Percentiles rank a stretch among this genome's conserved stretches.
Conservation (phyloP, 2,888 invertebrate species). For the Parelbella ahira region DNA sequence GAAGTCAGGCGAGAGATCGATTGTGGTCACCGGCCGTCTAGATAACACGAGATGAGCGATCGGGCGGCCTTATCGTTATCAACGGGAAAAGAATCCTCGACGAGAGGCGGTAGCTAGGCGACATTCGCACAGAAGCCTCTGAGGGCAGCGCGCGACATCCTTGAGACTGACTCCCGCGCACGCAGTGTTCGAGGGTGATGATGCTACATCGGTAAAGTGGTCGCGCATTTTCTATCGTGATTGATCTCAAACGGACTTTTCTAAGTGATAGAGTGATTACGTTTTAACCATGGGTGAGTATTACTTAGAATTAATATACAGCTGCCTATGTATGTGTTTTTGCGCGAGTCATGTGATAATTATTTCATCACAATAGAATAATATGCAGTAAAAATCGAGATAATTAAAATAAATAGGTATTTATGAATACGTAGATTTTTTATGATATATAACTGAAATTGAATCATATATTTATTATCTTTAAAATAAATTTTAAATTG, state of each 20-base stretch:
- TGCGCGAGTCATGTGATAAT: too few relatives aligned
- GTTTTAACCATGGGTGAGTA: slow-evolving; percentile 62
- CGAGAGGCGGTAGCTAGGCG: slow-evolving; percentile 49
- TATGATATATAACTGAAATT: too few relatives aligned
- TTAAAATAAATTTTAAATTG: too few relatives aligned
- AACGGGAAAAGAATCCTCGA: slow-evolving; percentile 68
- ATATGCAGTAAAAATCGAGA: too few relatives aligned
- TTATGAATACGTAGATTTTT: too few relatives aligned
- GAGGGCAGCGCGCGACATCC: slow-evolving; percentile 71
- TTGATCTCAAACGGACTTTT: slow-evolving; percentile 60
- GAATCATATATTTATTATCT: too few relatives aligned
- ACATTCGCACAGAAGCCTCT: slow-evolving; percentile 76
- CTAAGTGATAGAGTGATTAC: slow-evolving; percentile 63
- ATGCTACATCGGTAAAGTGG: slow-evolving; percentile 65
- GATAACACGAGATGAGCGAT: slow-evolving; percentile 73
- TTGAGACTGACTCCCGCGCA: slow-evolving; percentile 50
- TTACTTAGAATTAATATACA: too few relatives aligned
- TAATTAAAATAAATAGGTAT: too few relatives aligned
- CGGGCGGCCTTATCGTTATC: slow-evolving; percentile 71
- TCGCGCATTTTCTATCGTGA: slow-evolving; percentile 45
- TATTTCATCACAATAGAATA: too few relatives aligned
- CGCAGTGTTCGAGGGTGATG: slow-evolving; percentile 57
- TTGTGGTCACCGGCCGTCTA: slow-evolving; percentile 53
- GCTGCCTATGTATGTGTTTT: too few relatives aligned
- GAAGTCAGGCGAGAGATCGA: slow-evolving; percentile 50